Conservation (phyloP, 1,140 invertebrate genomes). For the Elysia chlorotica region DNA sequence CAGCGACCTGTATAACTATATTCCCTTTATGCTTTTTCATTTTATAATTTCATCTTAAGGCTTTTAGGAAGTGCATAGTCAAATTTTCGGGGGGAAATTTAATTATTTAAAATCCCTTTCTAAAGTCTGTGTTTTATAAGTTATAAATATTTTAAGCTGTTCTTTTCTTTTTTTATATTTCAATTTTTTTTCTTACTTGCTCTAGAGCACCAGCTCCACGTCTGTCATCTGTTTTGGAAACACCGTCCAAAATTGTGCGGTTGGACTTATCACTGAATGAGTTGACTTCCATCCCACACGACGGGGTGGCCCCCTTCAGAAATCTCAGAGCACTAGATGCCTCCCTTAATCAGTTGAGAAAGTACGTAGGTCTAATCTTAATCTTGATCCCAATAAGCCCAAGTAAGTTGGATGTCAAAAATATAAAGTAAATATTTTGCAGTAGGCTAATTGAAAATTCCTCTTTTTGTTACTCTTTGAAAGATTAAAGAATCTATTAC, state of each 20-base stretch:
- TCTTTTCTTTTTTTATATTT: background rate
- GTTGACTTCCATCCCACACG: slow-evolving; percentile 41
- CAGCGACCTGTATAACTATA: background rate
- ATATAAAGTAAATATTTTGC: too few relatives aligned
- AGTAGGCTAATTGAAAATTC: too few relatives aligned
- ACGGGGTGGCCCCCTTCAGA: slow-evolving; percentile 43
- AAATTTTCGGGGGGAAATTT: too few relatives aligned
- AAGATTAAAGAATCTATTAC: background rate
- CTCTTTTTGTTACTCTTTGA: background rate
- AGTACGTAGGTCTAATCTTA: too few relatives aligned
- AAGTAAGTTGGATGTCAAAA: too few relatives aligned
- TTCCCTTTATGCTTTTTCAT: background rate
- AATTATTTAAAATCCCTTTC: background rate
- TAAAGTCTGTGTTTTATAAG: background rate
- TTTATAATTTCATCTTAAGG: background rate
- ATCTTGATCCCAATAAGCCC: too few relatives aligned
- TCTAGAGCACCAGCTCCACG: slow-evolving; percentile 31
- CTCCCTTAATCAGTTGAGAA: slow-evolving; percentile 54
- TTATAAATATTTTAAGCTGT: too few relatives aligned
- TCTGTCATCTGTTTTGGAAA: slow-evolving; percentile 39
- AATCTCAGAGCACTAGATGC: slow-evolving; percentile 52
- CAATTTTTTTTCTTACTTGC: slow-evolving; percentile 5
- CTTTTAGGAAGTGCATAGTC: too few relatives aligned
- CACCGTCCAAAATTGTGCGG: slow-evolving; percentile 44
- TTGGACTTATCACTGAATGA: slow-evolving; percentile 57